Conservation (phyloP, 2,888 invertebrate species). For the Diploptera punctata region DNA sequence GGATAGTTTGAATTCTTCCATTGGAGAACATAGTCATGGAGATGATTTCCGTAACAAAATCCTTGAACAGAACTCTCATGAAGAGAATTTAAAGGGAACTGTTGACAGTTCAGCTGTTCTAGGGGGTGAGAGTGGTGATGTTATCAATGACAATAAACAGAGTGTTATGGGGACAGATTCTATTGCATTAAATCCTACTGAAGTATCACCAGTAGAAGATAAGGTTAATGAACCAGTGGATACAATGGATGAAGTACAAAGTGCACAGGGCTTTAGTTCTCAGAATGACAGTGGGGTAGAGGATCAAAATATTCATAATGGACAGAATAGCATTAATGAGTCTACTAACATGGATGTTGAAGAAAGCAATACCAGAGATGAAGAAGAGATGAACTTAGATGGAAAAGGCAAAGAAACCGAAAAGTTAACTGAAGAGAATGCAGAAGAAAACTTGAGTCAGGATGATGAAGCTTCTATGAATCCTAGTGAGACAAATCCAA, state of each 20-base stretch:
- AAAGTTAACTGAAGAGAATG: neutral
- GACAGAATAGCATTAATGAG: neutral
- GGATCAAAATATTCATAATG: neutral
- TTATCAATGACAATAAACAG: neutral
- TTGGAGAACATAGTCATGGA: neutral
- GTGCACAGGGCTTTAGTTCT: neutral
- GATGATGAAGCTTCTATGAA: constrained; percentile 7
- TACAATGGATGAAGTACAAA: neutral
- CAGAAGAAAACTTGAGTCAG: constrained; percentile 11
- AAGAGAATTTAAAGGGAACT: neutral
- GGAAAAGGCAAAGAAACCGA: neutral
- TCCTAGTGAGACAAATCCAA: constrained; percentile 17
- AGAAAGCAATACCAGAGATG: neutral
- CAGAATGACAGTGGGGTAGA: neutral
- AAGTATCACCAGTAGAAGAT: neutral
- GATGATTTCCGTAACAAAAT: neutral
- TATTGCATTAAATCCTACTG: no score
- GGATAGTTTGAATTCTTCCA: neutral
- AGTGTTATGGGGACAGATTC: neutral
- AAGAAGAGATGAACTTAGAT: neutral
- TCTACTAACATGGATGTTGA: neutral
- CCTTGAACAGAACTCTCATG: neutral
- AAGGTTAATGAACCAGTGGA: neutral
- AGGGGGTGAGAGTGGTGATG: neutral
- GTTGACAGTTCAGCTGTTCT: neutral